Conservation (phyloP, 2,797 vertebrate genomes). For the Urophycis tenuis region DNA sequence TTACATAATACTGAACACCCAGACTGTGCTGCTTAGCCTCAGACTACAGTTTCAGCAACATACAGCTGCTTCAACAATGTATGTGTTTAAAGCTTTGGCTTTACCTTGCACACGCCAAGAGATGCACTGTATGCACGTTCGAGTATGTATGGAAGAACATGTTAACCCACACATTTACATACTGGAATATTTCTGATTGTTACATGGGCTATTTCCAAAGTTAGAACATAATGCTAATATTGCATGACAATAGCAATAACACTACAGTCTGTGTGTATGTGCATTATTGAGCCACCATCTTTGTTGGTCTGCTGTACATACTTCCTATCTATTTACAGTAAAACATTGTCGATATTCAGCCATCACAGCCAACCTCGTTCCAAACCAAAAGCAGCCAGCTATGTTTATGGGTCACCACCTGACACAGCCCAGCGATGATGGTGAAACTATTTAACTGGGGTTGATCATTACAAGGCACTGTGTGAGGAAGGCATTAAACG, state of each 20-base stretch:
- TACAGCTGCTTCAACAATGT: background rate
- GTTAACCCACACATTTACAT: no score
- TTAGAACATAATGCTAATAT: background rate
- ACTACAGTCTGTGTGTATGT: background rate
- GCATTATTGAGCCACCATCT: conserved; percentile 24
- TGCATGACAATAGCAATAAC: background rate
- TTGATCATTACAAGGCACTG: conserved; percentile 49
- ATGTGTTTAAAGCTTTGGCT: background rate
- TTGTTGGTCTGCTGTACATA: conserved; percentile 24
- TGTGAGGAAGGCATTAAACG: conserved; percentile 50
- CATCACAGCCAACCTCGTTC: background rate
- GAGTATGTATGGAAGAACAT: background rate
- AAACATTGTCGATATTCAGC: background rate
- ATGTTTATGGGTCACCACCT: conserved; percentile 43
- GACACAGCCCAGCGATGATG: conserved; percentile 44
- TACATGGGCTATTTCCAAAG: no score
- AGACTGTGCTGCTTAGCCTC: background rate
- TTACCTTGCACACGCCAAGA: background rate
- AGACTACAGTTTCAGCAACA: background rate
- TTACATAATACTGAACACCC: background rate
- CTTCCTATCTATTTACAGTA: conserved; percentile 4
- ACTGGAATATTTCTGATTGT: no score
- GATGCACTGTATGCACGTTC: background rate
- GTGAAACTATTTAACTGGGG: conserved; percentile 48
- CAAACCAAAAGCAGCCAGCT: conserved; percentile 27